Evolutionary conservation across 1,140 invertebrate species (phyloP), one percentile per base, ranked within the genome.

Genomic region (Meloidogyne floridensis): DNA sequence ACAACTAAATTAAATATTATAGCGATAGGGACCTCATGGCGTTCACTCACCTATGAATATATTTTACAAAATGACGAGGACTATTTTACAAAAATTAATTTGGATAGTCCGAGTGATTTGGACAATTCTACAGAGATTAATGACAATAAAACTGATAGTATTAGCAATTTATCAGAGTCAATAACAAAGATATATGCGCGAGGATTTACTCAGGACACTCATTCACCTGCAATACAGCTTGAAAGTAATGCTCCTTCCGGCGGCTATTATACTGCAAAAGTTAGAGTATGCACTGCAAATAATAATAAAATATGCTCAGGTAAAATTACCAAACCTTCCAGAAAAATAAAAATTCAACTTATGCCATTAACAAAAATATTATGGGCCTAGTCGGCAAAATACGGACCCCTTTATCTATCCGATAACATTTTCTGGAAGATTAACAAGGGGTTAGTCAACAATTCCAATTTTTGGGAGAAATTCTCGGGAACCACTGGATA

Each of bases 31-130:
- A 73, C 77, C 15, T 56, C 82, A 13, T 86, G 84, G 84, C 76
- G 85, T 18, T 71, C 86, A 56, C 71, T 86, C 13, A 76, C 73
- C 4, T 86, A 87, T 77, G 83, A 84, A n/a, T 84, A 82, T 59
- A 82, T 54, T 13, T 53, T 77, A 4, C 53, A 74, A n/a, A 53
- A 53, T 75, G 18, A 59, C 11, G 15, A 65, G 11, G 20, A 72
- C 18, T 20, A 72, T n/a, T 20, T n/a, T n/a, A 43, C 13, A 18
- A 72, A 79, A 47, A 47, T 47, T 7, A 79, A 71, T 20, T 54
- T 71, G 47, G 65, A 65, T 32, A 79, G 8, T 51, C 18, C n/a
- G 6, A 65, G 7, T 65, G 59, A 65, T n/a, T 5, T 65, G 59
- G 59, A 65, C 1, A 65, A 65, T 65, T 65, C 59, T n/a, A 65